Evolutionary conservation across 2,113 vertebrate species (phyloP), one percentile per base, ranked within the genome.

Genomic region (Cinclus cinclus): DNA sequence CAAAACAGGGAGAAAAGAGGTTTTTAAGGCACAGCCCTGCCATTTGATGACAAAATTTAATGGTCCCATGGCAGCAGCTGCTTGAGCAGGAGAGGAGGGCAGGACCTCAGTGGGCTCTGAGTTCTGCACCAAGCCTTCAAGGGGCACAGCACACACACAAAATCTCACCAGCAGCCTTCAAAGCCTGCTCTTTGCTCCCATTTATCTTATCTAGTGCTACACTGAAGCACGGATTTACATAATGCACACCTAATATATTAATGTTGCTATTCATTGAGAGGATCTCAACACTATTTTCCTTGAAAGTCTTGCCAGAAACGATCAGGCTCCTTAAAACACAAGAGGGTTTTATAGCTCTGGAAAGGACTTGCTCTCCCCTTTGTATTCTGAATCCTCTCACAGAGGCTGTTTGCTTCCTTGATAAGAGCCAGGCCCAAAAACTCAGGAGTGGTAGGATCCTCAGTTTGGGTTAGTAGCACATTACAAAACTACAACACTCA

Each of bases 161-260:
- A 94, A 64, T 24, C 68, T 71, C 64, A n/a, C n/a, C 58, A 65
- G 10, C 47, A 75, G 25, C 75, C 75, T 94, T 95, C 85, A 87
- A 90, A 90, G 63, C 59, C 60, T 60, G 68, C 68, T 83, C 79
- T 94, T 81, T 94, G 75, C 83, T 93, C 79, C 65, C 52, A 27
- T 94, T 95, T 96, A 87, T 92, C 93, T 96, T 93, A 95, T 75
- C 96, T 74, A 53, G 75, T 78, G 18, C 88, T 55, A 56, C 59
- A 69, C 35, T 68, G 64, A 71, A 90, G 68, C 82, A 52, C 4
- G 31, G 82, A 93, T 96, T 95, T 94, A 83, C 92, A 88, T 78
- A 88, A 91, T 77, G n/a, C 85, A 59, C 80, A 70, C 59, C 87
- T 75, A 74, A 83, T 92, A 81, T 39, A 81, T 78, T 93, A 88